Evolutionary conservation across 2,888 invertebrate genomes (phyloP).

Genomic region (Leptinotarsa peninsularis): DNA sequence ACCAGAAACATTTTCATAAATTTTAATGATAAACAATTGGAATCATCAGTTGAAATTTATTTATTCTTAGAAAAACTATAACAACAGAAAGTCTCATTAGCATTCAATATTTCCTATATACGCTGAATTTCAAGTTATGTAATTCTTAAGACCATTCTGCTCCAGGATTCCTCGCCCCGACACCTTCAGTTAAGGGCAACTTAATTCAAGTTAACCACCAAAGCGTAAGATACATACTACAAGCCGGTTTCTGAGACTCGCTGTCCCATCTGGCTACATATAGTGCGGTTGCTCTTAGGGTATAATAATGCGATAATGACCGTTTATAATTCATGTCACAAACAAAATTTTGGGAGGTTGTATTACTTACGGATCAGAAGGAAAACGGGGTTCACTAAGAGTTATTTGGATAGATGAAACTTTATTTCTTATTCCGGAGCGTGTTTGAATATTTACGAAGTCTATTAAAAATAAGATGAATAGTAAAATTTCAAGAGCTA

Average conservation of each 20-base stretch:
- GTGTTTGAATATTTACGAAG: no score
- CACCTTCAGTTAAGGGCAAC: neutral
- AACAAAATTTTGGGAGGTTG: neutral
- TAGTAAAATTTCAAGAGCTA: no score
- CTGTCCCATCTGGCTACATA: slow-evolving; percentile 6
- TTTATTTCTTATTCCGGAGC: no score
- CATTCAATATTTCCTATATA: no score
- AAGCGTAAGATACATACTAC: neutral
- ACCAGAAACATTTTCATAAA: no score
- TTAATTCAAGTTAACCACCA: slow-evolving; percentile 8
- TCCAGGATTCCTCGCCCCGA: neutral
- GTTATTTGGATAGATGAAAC: neutral
- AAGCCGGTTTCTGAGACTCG: neutral
- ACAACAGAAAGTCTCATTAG: no score
- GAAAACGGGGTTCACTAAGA: neutral
- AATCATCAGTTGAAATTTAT: no score
- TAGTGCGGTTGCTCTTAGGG: neutral
- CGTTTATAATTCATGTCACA: neutral
- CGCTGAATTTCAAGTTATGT: neutral
- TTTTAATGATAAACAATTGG: no score
- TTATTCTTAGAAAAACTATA: no score
- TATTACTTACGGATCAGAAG: neutral
- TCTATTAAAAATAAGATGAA: no score
- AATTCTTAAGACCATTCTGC: neutral
- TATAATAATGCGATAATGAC: slow-evolving; percentile 8